Conservation (phyloP, 1,140 invertebrate genomes). For the Zaprionus vittiger region DNA sequence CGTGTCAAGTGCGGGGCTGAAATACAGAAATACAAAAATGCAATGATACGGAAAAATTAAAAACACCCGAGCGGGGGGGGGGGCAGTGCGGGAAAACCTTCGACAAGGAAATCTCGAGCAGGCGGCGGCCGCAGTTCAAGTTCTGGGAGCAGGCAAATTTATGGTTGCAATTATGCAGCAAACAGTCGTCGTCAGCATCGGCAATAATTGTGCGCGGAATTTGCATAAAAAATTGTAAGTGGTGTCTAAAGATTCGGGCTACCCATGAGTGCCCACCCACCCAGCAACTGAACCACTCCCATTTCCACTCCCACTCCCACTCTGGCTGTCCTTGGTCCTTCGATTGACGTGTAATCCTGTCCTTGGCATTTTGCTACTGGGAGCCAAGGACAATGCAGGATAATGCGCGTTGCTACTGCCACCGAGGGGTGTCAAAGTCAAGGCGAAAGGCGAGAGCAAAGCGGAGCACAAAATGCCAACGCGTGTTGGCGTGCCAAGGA, state of each 20-base stretch:
- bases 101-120: slow-evolving; percentile 59
- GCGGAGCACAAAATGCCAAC: slow-evolving; percentile 36
- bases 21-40: slow-evolving; percentile 61
- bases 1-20: slow-evolving; percentile 74
- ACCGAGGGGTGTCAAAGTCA: slow-evolving; percentile 74
- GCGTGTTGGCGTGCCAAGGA: slow-evolving; percentile 67
- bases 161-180: slow-evolving; percentile 76
- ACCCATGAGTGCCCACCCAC: background rate
- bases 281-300: slow-evolving; percentile 8
- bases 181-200: slow-evolving; percentile 59
- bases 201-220: slow-evolving; percentile 74
- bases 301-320: slow-evolving; percentile 52
- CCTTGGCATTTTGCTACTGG: slow-evolving; percentile 75
- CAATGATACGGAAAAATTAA: slow-evolving; percentile 83
- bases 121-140: slow-evolving; percentile 65
- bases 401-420: slow-evolving; percentile 20
- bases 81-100: background rate
- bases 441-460: slow-evolving; percentile 48
- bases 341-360: slow-evolving; percentile 81
- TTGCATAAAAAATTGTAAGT: slow-evolving; percentile 75
- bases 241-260: slow-evolving; percentile 55
- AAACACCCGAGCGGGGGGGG: slow-evolving; percentile 61
- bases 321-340: slow-evolving; percentile 63
- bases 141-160: slow-evolving; percentile 65
- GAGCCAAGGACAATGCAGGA: slow-evolving; percentile 64